phyloP scores from a whole-genome alignment of 2,797 vertebrate species.

The Notamacropus eugenii region DNA sequence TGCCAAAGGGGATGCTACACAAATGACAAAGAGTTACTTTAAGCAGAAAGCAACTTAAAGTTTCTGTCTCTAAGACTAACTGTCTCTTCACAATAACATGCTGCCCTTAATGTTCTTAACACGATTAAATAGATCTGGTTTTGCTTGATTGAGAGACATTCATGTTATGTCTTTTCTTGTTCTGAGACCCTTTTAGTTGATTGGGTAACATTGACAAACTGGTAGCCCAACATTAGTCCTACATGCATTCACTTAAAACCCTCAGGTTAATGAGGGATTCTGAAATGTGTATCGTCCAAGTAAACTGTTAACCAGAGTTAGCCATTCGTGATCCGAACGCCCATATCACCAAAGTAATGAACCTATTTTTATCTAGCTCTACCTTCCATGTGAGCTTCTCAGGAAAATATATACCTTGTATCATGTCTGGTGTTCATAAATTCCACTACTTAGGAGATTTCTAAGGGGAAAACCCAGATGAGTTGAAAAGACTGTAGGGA shows the following conservation, averaged over 20 bases:
- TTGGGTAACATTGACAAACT: background rate
- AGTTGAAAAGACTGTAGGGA: background rate
- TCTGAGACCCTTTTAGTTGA: background rate
- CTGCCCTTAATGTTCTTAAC: constrained; percentile 19
- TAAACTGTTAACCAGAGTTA: background rate
- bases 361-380: background rate
- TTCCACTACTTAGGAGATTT: background rate
- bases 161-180: background rate
- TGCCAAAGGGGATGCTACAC: too few relatives aligned
- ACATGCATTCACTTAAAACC: background rate
- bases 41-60: too few relatives aligned
- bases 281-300: background rate
- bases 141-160: background rate
- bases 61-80: too few relatives aligned
- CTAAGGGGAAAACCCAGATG: background rate
- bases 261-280: background rate
- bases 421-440: background rate
- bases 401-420: background rate
- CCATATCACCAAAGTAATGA: background rate
- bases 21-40: too few relatives aligned
- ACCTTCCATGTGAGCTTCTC: background rate
- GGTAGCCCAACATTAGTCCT: background rate
- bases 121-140: background rate
- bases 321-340: background rate
- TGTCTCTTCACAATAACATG: too few relatives aligned